Percentiles rank a stretch among this genome's conserved stretches.
phyloP scores from a whole-genome alignment of 2,888 invertebrate genomes.

The Phlogophora meticulosa region DNA sequence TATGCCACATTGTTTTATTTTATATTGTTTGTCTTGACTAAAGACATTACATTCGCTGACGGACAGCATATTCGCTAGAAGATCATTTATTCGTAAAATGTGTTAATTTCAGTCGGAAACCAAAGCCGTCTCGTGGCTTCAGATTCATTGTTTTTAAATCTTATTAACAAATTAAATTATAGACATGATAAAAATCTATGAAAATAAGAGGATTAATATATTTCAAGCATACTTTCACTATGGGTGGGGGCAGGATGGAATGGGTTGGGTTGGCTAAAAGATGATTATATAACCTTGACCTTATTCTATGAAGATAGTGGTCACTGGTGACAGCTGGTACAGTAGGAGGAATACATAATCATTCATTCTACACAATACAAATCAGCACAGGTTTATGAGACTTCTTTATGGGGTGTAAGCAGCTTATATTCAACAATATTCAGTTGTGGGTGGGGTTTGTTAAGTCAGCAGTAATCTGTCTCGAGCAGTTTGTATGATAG shows the following conservation, averaged over 20 bases:
- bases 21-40: too few relatives aligned
- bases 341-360: slow-evolving; percentile 1
- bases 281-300: not conserved
- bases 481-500: not conserved
- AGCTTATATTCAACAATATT: slow-evolving; percentile 4
- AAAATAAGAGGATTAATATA: too few relatives aligned
- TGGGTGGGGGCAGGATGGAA: slow-evolving; percentile 19
- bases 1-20: too few relatives aligned
- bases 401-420: not conserved
- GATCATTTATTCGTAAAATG: too few relatives aligned
- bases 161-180: not conserved
- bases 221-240: slow-evolving; percentile 36
- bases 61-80: too few relatives aligned
- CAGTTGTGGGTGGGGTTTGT: not conserved
- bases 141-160: not conserved
- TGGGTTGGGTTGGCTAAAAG: not conserved
- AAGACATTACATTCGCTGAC: too few relatives aligned
- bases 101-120: too few relatives aligned
- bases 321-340: not conserved
- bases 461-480: slow-evolving; percentile 24
- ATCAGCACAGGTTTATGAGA: not conserved
- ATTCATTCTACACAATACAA: not conserved
- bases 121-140: too few relatives aligned
- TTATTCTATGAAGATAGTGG: not conserved
- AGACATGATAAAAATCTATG: not conserved